phyloP scores from a whole-genome alignment of 2,113 vertebrate species.

The Marmota flaviventris region DNA sequence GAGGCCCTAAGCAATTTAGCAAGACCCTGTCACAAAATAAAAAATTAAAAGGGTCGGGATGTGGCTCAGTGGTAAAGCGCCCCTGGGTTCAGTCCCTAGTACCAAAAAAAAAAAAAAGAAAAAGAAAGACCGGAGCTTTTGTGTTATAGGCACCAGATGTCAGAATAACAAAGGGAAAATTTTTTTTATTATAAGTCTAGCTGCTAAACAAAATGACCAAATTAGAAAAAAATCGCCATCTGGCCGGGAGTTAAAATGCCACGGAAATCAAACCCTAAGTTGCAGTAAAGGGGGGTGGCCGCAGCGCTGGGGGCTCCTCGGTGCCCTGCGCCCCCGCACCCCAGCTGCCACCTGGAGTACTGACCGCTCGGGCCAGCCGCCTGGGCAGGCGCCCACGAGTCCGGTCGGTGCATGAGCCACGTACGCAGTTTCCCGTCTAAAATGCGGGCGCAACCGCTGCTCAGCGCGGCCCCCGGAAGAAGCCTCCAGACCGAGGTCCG shows the following conservation, averaged over 20 bases:
- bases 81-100: too few relatives aligned
- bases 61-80: too few relatives aligned
- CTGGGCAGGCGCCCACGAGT: too few relatives aligned
- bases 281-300: neutral
- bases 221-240: slow-evolving; percentile 23
- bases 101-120: too few relatives aligned
- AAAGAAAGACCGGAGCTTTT: neutral
- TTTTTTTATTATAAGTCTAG: neutral
- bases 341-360: neutral
- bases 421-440: neutral
- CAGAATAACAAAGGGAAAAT: neutral
- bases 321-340: neutral
- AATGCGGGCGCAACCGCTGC: neutral
- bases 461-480: neutral
- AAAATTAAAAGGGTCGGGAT: too few relatives aligned
- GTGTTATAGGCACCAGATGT: neutral
- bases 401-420: too few relatives aligned
- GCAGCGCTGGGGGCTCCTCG: neutral
- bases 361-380: neutral
- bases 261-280: neutral
- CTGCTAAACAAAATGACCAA: slow-evolving; percentile 19
- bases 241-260: neutral
- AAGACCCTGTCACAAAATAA: too few relatives aligned
- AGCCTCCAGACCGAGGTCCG: neutral
- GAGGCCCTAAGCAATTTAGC: too few relatives aligned